These are phyloP conservation scores for Ctenopoma kingsleyae DNA, from an alignment of 2,797 vertebrate species.

Conservation along the genomic window DNA sequence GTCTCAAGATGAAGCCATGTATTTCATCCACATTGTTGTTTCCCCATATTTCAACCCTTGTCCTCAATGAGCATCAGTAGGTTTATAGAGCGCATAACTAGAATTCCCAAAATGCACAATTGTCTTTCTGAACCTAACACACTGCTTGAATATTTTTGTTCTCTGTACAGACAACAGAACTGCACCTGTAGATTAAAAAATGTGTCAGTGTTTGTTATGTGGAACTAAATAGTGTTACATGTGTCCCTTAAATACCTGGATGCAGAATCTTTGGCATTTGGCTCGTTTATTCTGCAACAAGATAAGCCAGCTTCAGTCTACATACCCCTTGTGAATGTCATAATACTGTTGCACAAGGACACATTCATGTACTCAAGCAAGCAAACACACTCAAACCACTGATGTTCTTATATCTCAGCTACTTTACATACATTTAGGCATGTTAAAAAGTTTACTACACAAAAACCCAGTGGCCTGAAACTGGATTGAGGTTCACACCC, in stretches of 20 bases:
- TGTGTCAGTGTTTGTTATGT: neutral
- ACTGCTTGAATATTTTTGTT: neutral
- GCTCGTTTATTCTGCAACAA: neutral
- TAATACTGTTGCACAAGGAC: constrained; percentile 11
- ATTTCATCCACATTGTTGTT: too few species aligned
- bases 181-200: neutral
- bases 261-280: neutral
- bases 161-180: neutral
- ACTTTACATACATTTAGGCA: neutral
- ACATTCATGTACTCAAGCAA: neutral
- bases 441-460: neutral
- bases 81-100: neutral
- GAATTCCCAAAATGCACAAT: neutral
- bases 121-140: neutral
- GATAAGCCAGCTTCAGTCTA: constrained; percentile 24
- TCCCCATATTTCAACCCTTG: too few species aligned
- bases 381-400: neutral
- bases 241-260: neutral
- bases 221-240: neutral
- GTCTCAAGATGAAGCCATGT: neutral
- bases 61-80: too few species aligned
- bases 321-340: neutral
- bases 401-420: neutral
- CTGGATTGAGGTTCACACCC: neutral
- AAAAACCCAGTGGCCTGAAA: neutral